phyloP scores from a whole-genome alignment of 2,113 vertebrate species.

The Helogale parvula region DNA sequence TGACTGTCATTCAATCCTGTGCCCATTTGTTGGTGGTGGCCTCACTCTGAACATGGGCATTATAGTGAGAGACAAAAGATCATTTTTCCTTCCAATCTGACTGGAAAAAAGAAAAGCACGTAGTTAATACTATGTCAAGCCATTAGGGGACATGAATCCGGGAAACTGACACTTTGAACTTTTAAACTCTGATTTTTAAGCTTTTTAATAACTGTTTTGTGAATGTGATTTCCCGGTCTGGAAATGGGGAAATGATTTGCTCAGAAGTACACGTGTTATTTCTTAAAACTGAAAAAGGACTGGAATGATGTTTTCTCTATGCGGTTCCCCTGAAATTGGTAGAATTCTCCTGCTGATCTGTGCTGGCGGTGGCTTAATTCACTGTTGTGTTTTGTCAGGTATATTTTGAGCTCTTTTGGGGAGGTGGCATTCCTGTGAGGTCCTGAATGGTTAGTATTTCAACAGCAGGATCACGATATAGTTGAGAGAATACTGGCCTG shows the following conservation, averaged over 20 bases:
- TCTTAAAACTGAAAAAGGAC: background rate
- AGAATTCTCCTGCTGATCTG: background rate
- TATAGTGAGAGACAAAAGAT: background rate
- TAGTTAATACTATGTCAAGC: background rate
- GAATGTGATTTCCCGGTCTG: background rate
- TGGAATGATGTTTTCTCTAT: background rate
- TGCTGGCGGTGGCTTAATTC: background rate
- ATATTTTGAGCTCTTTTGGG: background rate
- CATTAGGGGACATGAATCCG: background rate
- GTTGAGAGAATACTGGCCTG: background rate
- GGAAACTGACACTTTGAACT: background rate
- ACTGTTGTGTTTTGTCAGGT: background rate
- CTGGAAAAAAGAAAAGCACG: background rate
- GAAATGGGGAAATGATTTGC: background rate
- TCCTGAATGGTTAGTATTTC: background rate
- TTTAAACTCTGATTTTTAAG: constrained; percentile 21
- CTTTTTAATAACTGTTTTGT: background rate
- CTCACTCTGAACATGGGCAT: background rate
- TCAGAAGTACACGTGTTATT: background rate
- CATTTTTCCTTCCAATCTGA: background rate
- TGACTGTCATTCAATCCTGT: background rate
- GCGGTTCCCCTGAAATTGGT: background rate
- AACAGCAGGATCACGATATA: background rate
- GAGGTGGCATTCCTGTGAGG: background rate
- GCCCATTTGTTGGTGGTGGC: background rate